These are phyloP conservation scores for Oxygymnocypris stewartii DNA, from an alignment of 2,113 vertebrate genomes.

Conservation along the genomic window DNA sequence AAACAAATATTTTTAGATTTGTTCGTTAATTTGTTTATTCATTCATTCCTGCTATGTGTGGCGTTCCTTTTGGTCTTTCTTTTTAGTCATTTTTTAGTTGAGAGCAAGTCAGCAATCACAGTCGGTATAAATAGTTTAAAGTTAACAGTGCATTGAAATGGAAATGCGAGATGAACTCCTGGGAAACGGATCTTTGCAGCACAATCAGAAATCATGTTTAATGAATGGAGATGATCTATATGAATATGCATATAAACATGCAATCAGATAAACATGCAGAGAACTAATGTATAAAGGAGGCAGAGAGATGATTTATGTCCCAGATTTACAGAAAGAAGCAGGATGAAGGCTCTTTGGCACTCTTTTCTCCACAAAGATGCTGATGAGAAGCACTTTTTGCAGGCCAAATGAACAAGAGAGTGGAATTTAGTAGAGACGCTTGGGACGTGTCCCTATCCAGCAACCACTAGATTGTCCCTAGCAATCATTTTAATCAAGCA, in stretches of 20 bases:
- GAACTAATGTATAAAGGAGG: neutral
- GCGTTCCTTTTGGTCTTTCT: neutral
- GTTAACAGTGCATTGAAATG: neutral
- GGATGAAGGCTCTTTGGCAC: neutral
- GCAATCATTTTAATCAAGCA: no score
- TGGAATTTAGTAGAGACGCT: neutral
- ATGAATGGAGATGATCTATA: conserved; percentile 3
- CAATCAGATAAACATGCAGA: neutral
- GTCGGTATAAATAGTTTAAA: neutral
- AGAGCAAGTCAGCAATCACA: neutral
- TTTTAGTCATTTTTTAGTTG: neutral
- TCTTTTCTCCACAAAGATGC: neutral
- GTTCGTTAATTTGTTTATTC: neutral
- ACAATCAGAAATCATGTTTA: neutral
- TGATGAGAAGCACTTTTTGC: conserved; percentile 20
- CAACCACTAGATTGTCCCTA: neutral
- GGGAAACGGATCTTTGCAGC: neutral
- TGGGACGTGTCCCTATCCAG: neutral
- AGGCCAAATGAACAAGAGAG: neutral
- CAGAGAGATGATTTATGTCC: neutral
- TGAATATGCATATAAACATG: neutral
- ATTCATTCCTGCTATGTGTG: neutral
- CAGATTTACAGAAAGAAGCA: neutral
- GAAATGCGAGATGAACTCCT: neutral
- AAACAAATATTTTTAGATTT: neutral